Base-by-base conservation (phyloP, 1,140 invertebrate genomes). In the Aphaenogaster rudis region DNA sequence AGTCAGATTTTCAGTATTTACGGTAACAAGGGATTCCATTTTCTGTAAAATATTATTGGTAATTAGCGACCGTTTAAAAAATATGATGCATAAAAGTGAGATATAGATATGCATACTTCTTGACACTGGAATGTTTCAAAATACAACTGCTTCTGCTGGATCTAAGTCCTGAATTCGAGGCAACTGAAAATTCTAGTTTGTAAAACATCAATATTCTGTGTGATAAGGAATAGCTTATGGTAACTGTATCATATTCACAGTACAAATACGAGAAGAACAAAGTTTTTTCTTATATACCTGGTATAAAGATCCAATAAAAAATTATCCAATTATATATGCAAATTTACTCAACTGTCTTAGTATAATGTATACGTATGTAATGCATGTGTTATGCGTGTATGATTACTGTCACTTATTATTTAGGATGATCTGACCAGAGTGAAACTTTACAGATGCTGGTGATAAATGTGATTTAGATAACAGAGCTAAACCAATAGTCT, bases 251-350 rank as follows among this genome's bases (percentile, higher is more conserved):
- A 4, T 36, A n/a, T 36, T 1, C 3, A 67, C 63, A 81, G 36
- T 71, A 81, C 48, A 13, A 33, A 50, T 71, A 21, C 15, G 4
- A 71, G 0, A n/a, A 54, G 5, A 71, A 2, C 1, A 0, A 3
- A 54, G 8, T 63, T 48, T 81, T 45, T 59, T 86, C 61, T 90
- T 91, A 90, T 91, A 91, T 78, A 15, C 7, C 6, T 21, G 1
- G 9, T 48, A 50, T 8, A 11, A 1, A 88, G 39, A 88, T 88
- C 85, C 90, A 93, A 93, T 91, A 74, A 90, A 91, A 90, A 91
- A 90, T 93, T 89, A 94, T 94, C 91, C 81, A 92, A 95, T 95
- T 92, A 94, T 74, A 91, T 93, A 95, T 94, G 91, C 89, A 93
- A 94, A 94, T 94, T 36, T 86, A 76, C 36, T 15, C 74, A 66